These are phyloP conservation scores for Bombus soroeensis DNA, from an alignment of 1,140 invertebrate species.

Conservation along the genomic window DNA sequence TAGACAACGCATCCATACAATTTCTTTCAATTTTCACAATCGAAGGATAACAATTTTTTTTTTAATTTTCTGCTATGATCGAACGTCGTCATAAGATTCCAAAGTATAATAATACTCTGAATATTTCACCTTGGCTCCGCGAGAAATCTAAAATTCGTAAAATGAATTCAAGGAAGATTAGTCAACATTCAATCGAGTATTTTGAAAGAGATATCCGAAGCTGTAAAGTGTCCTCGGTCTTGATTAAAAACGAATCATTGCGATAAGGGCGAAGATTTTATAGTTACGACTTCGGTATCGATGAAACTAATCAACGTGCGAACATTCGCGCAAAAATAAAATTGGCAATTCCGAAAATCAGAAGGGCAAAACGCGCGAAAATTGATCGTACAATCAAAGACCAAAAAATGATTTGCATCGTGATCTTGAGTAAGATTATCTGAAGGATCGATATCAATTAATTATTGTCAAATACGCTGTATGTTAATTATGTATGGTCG, in stretches of 20 bases:
- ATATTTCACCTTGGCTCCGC: not conserved
- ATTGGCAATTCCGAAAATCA: not conserved
- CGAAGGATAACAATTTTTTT: not conserved
- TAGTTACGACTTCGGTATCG: no score
- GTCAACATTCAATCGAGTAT: not conserved
- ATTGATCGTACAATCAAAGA: not conserved
- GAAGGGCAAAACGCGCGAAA: not conserved
- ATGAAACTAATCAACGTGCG: not conserved
- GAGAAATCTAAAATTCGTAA: constrained; percentile 3
- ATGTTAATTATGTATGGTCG: constrained; percentile 42
- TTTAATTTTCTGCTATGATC: not conserved
- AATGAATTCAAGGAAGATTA: not conserved
- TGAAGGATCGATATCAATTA: constrained; percentile 53
- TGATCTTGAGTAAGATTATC: constrained; percentile 36
- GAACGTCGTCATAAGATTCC: not conserved
- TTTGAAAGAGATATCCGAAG: not conserved
- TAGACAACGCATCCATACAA: constrained; percentile 7
- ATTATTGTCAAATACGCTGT: constrained; percentile 63
- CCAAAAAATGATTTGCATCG: not conserved
- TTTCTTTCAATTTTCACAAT: constrained; percentile 5
- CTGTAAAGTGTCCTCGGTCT: constrained; percentile 18
- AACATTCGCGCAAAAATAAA: not conserved
- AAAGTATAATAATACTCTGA: not conserved
- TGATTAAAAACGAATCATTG: not conserved
- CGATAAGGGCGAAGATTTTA: not conserved